Evolutionary conservation across 2,888 invertebrate species (phyloP).

Genomic region (Mythimna vitellina): DNA sequence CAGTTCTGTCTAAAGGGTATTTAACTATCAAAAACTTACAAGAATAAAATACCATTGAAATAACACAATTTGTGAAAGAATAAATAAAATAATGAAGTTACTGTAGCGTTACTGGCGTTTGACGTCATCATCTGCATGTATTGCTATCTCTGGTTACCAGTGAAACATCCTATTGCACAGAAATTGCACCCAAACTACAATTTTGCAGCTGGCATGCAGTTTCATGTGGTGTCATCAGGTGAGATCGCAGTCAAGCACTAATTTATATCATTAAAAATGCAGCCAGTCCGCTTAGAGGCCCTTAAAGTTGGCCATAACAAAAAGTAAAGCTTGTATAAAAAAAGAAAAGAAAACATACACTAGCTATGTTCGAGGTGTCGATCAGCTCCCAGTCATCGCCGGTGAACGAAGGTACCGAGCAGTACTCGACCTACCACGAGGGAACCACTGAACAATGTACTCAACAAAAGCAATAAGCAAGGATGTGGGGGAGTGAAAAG

Average conservation of each 20-base stretch:
- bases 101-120: too few relatives aligned
- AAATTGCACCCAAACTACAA: background rate
- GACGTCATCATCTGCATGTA: too few relatives aligned
- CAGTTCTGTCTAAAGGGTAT: too few relatives aligned
- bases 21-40: too few relatives aligned
- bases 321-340: slow-evolving; percentile 33
- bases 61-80: too few relatives aligned
- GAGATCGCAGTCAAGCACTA: too few relatives aligned
- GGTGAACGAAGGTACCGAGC: slow-evolving; percentile 74
- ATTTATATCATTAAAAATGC: background rate
- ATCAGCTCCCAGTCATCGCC: slow-evolving; percentile 84
- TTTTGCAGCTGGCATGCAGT: background rate
- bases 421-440: slow-evolving; percentile 69
- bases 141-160: too few relatives aligned
- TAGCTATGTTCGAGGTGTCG: slow-evolving; percentile 70
- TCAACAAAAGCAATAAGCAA: slow-evolving; percentile 26
- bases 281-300: background rate
- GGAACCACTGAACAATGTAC: slow-evolving; percentile 53
- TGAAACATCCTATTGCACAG: too few relatives aligned
- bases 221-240: too few relatives aligned
- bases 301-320: background rate
- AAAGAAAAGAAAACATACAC: slow-evolving; percentile 77
- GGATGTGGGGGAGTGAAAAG: background rate
- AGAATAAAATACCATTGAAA: too few relatives aligned
- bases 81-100: too few relatives aligned